Percentiles rank a stretch among this genome's conserved stretches.
These are phyloP conservation scores for Hyperopisus bebe DNA, from an alignment of 2,113 vertebrate species.

Conservation along the genomic window DNA sequence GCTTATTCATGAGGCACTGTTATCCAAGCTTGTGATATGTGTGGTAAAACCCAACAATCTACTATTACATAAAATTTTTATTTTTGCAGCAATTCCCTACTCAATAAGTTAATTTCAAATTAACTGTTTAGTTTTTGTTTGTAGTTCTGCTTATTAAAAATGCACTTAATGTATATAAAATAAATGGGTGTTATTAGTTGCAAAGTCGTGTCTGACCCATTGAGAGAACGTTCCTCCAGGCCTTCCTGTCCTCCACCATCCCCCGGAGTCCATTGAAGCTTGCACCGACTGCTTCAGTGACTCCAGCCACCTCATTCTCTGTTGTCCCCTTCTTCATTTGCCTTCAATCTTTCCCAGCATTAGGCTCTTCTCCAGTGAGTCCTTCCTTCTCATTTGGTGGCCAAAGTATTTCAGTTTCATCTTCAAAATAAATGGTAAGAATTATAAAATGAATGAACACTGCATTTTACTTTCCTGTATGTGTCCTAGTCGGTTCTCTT, in stretches of 20 bases:
- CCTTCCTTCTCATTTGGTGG: no score
- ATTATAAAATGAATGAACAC: not conserved
- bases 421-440: not conserved
- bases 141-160: not conserved
- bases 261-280: no score
- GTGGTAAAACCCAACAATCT: conserved; percentile 16
- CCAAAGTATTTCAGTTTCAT: no score
- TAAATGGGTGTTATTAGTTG: not conserved
- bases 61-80: conserved; percentile 21
- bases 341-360: no score
- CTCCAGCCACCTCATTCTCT: no score
- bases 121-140: not conserved
- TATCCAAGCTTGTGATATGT: conserved; percentile 21
- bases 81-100: not conserved
- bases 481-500: not conserved
- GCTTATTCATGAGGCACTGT: conserved; percentile 4
- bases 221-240: no score
- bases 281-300: no score
- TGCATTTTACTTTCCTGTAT: not conserved
- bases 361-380: no score
- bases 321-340: no score
- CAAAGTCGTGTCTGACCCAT: no score
- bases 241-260: no score
- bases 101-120: not conserved
- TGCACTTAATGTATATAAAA: not conserved